Base-by-base conservation (phyloP, 2,888 invertebrate species). In the Xylota sylvarum region DNA sequence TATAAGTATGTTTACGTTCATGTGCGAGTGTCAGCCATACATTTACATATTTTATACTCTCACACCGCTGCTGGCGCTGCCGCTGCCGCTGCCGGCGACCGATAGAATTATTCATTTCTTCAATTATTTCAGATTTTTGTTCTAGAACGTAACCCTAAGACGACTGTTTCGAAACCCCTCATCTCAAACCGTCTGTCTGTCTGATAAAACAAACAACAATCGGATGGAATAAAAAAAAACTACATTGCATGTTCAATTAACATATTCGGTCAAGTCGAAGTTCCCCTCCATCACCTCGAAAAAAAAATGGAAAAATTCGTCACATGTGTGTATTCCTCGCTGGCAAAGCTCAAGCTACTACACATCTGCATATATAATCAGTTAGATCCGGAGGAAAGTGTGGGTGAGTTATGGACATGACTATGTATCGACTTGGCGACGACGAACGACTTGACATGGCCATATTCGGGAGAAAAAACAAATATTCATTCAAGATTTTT, bases 301-400 rank as follows among this genome's bases (percentile, higher is more conserved):
- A n/a, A 35, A 35, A 19, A 23, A n/a, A n/a, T n/a, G n/a, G n/a
- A n/a, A 27, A 43, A 73, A 46, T 50, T 58, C 17, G 70, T 55
- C 78, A 69, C 35, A 37, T 65, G 65, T 67, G 60, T 60, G 46
- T 74, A 40, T 37, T 32, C 5, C 14, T 12, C 35, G 52, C 9
- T 40, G 64, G 32, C 52, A 62, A 58, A 77, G 76, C 64, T 77
- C 3, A 55, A 60, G 50, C 67, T 64, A 62, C 27, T 76, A 52
- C 74, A 70, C 81, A 78, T 86, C 77, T 82, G 86, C 86, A 86
- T 82, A 67, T 30, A 40, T 86, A 86, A 86, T 86, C 77, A 86
- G 82, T 69, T 82, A 86, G 82, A 86, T 86, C 86, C 86, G 86
- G 82, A 86, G 86, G 86, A 86, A 86, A 86, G 86, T 86, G 86